Percentiles rank a stretch among this genome's conserved stretches.
Conservation (phyloP, 2,888 invertebrate species). For the Leistus spinibarbis region DNA sequence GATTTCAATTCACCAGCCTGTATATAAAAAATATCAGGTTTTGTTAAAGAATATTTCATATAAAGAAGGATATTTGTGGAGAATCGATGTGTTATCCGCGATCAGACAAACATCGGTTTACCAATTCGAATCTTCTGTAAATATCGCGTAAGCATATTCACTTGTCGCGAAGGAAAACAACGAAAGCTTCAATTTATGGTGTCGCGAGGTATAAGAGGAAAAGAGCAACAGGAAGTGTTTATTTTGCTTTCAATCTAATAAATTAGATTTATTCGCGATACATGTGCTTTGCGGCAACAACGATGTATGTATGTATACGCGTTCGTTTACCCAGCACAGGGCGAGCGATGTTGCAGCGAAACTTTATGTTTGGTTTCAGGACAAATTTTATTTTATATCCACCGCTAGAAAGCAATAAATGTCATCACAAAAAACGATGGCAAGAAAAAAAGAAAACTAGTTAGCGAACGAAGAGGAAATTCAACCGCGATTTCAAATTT, state of each 20-base stretch:
- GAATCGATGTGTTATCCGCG: too few species aligned
- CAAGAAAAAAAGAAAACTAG: constrained; percentile 16
- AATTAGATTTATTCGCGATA: not conserved
- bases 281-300: not conserved
- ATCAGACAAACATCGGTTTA: too few species aligned
- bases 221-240: not conserved
- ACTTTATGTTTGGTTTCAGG: constrained; percentile 30
- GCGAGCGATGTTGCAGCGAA: not conserved
- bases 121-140: too few species aligned
- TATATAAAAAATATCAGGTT: too few species aligned
- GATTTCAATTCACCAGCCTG: too few species aligned
- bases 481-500: constrained; percentile 35
- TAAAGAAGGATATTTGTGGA: too few species aligned
- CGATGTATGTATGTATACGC: too few species aligned
- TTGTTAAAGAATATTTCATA: too few species aligned
- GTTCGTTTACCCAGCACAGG: not conserved
- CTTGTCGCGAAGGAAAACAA: not conserved
- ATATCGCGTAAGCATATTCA: too few species aligned
- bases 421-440: constrained; percentile 10
- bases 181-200: not conserved
- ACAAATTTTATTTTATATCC: constrained; percentile 33
- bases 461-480: constrained; percentile 23
- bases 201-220: not conserved
- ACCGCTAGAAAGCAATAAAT: constrained; percentile 31
- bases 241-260: not conserved